These are phyloP conservation scores for Porites rus DNA, from an alignment of 92 coral and sea anemone species.

Conservation along the genomic window DNA sequence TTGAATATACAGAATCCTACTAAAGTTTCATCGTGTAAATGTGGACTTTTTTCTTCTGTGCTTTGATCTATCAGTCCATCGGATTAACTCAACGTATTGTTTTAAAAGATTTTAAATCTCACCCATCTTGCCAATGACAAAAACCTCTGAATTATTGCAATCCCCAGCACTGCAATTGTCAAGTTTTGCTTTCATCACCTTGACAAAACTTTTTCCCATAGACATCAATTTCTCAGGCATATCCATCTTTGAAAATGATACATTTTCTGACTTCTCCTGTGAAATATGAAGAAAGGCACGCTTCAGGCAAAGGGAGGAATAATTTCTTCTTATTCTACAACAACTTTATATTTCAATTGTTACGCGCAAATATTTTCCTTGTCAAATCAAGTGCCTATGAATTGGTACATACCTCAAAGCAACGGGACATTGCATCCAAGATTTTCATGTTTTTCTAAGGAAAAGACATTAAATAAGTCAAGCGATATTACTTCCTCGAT, in stretches of 20 bases:
- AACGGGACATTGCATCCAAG: conserved; percentile 2
- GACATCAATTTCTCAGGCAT: conserved; percentile 14
- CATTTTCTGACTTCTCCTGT: conserved; percentile 51
- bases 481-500: too few relatives aligned
- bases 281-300: neutral
- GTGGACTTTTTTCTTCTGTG: too few relatives aligned
- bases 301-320: too few relatives aligned
- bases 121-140: conserved; percentile 45
- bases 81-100: too few relatives aligned
- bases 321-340: neutral
- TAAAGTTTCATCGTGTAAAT: too few relatives aligned
- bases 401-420: conserved; percentile 25
- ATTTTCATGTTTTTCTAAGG: conserved; percentile 23
- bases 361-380: neutral
- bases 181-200: neutral
- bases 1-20: too few relatives aligned
- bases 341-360: too few relatives aligned
- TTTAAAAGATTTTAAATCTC: neutral
- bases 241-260: conserved; percentile 34
- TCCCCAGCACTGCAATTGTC: conserved; percentile 19
- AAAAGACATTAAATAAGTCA: neutral
- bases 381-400: neutral
- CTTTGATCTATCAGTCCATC: too few relatives aligned
- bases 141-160: neutral
- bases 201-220: conserved; percentile 35